Percentiles rank a stretch among this genome's conserved stretches.
Conservation (phyloP, 2,113 vertebrate species). For the Pygoscelis adeliae region DNA sequence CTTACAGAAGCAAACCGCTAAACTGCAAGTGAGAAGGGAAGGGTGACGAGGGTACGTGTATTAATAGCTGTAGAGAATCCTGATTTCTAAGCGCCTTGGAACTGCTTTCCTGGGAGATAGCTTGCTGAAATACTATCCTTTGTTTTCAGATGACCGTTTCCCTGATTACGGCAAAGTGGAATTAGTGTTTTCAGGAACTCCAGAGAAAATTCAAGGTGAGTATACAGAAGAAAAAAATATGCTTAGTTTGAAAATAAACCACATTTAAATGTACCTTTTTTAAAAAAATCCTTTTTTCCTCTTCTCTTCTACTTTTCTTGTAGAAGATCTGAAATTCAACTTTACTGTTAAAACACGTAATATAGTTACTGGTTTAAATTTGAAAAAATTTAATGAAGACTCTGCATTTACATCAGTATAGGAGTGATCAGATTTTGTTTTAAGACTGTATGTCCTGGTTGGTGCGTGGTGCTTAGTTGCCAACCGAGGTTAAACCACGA, state of each 20-base stretch:
- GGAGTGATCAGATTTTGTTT: background rate
- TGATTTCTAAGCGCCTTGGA: background rate
- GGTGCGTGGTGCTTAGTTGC: no score
- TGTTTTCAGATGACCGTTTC: slow-evolving; percentile 88
- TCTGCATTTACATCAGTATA: background rate
- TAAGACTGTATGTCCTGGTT: background rate
- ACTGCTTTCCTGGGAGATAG: background rate
- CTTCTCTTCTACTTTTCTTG: background rate
- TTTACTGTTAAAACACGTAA: background rate
- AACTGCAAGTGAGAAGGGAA: background rate
- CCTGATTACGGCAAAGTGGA: slow-evolving; percentile 91
- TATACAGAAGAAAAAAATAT: background rate
- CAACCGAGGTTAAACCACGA: no score
- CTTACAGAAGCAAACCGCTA: background rate
- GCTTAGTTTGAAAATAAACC: background rate
- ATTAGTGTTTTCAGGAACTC: slow-evolving; percentile 89
- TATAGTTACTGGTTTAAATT: background rate
- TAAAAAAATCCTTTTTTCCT: background rate
- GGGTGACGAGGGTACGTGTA: rapidly evolving
- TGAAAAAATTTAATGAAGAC: background rate
- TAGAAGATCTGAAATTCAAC: background rate
- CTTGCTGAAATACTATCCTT: slow-evolving; percentile 5
- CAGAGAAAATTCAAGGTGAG: slow-evolving; percentile 89
- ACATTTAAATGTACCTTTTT: rapidly evolving
- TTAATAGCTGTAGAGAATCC: background rate